Evolutionary conservation across 2,113 vertebrate genomes (phyloP), one percentile per base, ranked within the genome.

Genomic region (Leptobrachium ailaonicum): DNA sequence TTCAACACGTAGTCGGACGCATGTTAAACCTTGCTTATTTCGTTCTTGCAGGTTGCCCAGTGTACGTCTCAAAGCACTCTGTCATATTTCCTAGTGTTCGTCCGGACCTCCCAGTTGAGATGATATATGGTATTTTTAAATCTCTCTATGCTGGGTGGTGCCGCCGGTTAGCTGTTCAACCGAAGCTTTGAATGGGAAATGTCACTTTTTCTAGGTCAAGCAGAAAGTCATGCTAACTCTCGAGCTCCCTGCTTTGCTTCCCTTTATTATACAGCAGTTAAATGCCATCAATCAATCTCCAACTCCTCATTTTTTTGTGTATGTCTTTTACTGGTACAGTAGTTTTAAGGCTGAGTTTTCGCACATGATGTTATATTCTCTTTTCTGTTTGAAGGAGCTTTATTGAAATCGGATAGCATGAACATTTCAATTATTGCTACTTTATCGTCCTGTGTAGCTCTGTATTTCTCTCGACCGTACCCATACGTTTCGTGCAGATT

Each of bases 1-100:
- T 50, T 82, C 62, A 67, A 76, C 85, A 82, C 2, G 12, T 83
- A 0, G 64, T 74, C 42, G 83, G 84, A 87, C 80, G 73, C 81
- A 84, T 83, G 44, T 44, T 53, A 71, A 72, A 43, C 14, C 68
- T 41, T 41, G 58, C 71, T 64, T 64, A 79, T 66, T 41, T 66
- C 6, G 69, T 64, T 60, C 20, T 64, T 66, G 60, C 63, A 20
- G 42, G 64, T 64, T 75, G 44, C 73, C 3, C 14, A 32, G 11
- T 69, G 54, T 43, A 56, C 66, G 53, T 66, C 6, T 66, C 62
- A 43, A 40, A 66, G 42, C 47, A 40, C 67, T 62, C 47, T 71
- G 76, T 62, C 76, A 71, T 71, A 71, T 40, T 71, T 71, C 67
- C 62, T 71, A 13, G 8, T 6, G 56, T 71, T 50, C 62, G 50